A percentile compares a stretch with the other conserved stretches of the same genome.
Evolutionary conservation across 2,113 vertebrate genomes (phyloP).

Genomic region (Channa argus): DNA sequence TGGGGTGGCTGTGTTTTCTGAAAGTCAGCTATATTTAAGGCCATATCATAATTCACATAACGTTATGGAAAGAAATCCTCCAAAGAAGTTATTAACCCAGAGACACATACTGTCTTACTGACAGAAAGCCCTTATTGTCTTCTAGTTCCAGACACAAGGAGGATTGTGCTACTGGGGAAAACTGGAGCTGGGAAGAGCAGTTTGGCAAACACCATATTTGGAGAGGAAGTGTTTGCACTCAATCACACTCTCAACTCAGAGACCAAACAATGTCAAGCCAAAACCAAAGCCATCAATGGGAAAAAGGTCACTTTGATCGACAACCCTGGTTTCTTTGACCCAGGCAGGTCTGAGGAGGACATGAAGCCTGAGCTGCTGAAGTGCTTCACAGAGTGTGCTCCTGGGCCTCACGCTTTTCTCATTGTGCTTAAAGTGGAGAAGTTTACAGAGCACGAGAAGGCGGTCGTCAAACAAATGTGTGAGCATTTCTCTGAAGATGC

Average conservation of each 20-base stretch:
- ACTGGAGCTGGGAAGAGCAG: slow-evolving; percentile 64
- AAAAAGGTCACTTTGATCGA: slow-evolving; percentile 12
- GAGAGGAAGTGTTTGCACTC: neutral
- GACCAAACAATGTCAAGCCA: slow-evolving; percentile 1
- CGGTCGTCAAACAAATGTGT: accelerated
- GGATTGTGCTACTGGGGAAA: slow-evolving; percentile 51
- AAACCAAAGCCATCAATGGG: accelerated
- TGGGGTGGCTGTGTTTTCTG: too few species aligned
- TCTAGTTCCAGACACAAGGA: neutral
- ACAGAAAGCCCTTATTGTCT: too few species aligned
- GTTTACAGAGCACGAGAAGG: slow-evolving; percentile 2
- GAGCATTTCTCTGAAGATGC: slow-evolving; percentile 7
- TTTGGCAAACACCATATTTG: slow-evolving; percentile 32
- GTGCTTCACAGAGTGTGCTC: slow-evolving; percentile 23
- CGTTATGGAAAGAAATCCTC: too few species aligned
- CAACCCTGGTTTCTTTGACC: slow-evolving; percentile 55
- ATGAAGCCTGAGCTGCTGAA: neutral
- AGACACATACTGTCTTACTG: too few species aligned
- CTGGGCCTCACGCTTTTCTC: slow-evolving; percentile 55
- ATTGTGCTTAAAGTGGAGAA: slow-evolving; percentile 31
- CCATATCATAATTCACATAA: too few species aligned
- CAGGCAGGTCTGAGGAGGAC: accelerated
- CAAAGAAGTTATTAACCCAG: too few species aligned
- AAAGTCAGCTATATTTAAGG: too few species aligned
- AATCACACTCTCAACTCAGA: accelerated